These are phyloP conservation scores for Leguminivora glycinivorella DNA, from an alignment of 1,140 invertebrate genomes.

Conservation along the genomic window DNA sequence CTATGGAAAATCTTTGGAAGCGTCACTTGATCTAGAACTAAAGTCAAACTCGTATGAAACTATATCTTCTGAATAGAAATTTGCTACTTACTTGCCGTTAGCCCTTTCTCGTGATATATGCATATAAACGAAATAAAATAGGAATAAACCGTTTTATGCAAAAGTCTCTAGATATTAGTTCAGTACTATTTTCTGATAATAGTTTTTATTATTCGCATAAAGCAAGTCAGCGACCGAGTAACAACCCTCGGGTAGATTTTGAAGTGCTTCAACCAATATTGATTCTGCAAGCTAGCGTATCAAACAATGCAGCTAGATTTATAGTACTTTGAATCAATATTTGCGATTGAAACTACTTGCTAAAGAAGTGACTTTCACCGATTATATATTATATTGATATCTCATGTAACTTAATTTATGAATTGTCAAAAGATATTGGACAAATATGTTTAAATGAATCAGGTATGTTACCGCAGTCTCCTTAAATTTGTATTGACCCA, in stretches of 20 bases:
- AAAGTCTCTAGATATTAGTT: too few relatives aligned
- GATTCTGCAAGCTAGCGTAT: neutral
- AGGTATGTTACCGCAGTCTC: slow-evolving; percentile 46
- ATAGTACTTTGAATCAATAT: neutral
- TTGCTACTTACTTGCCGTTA: neutral
- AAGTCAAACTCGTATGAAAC: too few relatives aligned
- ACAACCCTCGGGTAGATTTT: neutral
- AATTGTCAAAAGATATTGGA: neutral
- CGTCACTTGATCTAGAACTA: too few relatives aligned
- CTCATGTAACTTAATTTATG: too few relatives aligned
- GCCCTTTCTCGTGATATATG: neutral
- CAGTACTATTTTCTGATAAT: too few relatives aligned
- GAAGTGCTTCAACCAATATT: neutral
- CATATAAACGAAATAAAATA: neutral
- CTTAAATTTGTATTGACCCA: slow-evolving; percentile 39
- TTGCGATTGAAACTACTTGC: neutral
- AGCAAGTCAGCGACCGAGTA: neutral
- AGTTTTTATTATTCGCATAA: too few relatives aligned
- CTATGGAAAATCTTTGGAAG: too few relatives aligned
- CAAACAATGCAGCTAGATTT: too few relatives aligned
- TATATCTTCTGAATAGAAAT: too few relatives aligned
- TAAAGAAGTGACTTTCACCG: neutral
- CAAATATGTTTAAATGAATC: slow-evolving; percentile 16
- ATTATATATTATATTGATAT: neutral
- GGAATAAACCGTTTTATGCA: too few relatives aligned